Conservation (phyloP, 2,113 vertebrate genomes). For the Gopherus flavomarginatus region DNA sequence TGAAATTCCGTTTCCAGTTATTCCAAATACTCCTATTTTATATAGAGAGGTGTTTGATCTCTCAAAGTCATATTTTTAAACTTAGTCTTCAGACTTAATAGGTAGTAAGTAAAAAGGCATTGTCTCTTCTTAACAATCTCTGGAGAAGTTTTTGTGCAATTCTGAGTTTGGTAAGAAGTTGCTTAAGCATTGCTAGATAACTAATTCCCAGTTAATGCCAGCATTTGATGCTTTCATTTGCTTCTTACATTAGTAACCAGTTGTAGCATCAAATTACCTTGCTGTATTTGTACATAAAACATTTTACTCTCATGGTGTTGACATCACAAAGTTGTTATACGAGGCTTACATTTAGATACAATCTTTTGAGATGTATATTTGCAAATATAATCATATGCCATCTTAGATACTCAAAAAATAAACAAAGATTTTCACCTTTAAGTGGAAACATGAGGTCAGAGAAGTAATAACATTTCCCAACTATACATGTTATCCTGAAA, state of each 20-base stretch:
- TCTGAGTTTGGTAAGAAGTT: not conserved
- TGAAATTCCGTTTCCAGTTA: not conserved
- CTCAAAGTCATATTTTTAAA: not conserved
- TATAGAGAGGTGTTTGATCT: not conserved
- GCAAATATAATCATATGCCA: not conserved
- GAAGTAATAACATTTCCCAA: not conserved
- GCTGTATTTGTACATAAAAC: not conserved
- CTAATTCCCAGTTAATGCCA: rapidly evolving
- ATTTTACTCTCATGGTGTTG: not conserved
- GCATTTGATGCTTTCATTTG: not conserved
- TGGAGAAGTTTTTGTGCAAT: not conserved
- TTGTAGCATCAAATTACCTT: not conserved
- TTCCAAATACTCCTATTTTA: not conserved
- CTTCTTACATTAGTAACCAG: not conserved
- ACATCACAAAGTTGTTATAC: not conserved
- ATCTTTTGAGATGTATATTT: not conserved
- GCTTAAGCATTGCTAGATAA: not conserved
- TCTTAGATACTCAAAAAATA: not conserved
- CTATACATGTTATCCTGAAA: not conserved
- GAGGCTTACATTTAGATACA: not conserved
- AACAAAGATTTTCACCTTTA: not conserved
- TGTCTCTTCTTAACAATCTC: not conserved
- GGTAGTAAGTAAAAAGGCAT: not conserved
- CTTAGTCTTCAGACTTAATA: not conserved
- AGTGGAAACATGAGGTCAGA: not conserved